phyloP scores from a whole-genome alignment of 2,888 invertebrate species.

The Atethmia centrago region DNA sequence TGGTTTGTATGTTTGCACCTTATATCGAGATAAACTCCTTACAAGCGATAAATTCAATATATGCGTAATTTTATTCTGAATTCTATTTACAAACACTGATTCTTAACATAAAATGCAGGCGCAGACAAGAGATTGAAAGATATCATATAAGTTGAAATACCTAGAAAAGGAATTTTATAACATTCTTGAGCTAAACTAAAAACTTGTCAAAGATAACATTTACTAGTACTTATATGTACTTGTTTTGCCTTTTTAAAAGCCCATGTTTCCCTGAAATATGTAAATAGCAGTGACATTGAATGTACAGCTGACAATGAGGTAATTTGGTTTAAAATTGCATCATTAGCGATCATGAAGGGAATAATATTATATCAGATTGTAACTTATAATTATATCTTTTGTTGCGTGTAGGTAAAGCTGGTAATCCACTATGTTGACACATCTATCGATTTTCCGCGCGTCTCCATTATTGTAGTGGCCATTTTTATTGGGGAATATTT shows the following conservation, averaged over 20 bases:
- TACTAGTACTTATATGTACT: slow-evolving; percentile 10
- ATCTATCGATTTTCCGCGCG: background rate
- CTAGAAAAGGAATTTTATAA: slow-evolving; percentile 30
- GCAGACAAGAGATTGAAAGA: slow-evolving; percentile 34
- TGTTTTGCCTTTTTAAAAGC: slow-evolving; percentile 43
- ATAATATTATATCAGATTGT: slow-evolving; percentile 7
- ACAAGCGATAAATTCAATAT: slow-evolving; percentile 20
- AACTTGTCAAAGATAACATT: slow-evolving; percentile 22
- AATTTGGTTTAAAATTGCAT: slow-evolving; percentile 81
- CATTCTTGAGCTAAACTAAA: slow-evolving; percentile 24
- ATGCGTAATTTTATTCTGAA: slow-evolving; percentile 27
- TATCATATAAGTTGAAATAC: slow-evolving; percentile 33
- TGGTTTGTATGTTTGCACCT: slow-evolving; percentile 43
- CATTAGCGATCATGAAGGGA: slow-evolving; percentile 64
- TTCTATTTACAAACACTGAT: slow-evolving; percentile 2
- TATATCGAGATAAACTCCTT: slow-evolving; percentile 16
- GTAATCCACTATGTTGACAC: background rate
- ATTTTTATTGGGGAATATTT: background rate
- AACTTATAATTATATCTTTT: slow-evolving; percentile 19
- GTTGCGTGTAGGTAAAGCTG: background rate
- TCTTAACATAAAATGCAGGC: slow-evolving; percentile 20
- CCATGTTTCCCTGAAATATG: slow-evolving; percentile 61
- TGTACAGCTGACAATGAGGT: slow-evolving; percentile 69
- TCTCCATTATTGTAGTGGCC: too few species aligned
- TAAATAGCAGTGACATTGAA: slow-evolving; percentile 70